Base-by-base conservation (phyloP, 2,888 invertebrate species). In the Theodoxus fluviatilis region DNA sequence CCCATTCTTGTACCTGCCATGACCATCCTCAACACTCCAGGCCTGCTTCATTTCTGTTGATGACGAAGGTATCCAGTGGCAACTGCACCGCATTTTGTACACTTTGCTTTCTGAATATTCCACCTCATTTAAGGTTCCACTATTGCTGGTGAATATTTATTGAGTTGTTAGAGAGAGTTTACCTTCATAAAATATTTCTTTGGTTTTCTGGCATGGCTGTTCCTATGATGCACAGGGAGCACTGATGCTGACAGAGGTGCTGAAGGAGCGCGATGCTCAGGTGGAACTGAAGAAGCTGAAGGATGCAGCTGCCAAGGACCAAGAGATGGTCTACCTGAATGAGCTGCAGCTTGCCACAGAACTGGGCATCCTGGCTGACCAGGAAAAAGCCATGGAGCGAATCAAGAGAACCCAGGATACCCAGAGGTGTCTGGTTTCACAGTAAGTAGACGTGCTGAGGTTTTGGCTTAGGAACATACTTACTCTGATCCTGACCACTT, bases 191-290 rank as follows among this genome's bases (percentile, higher is more conserved):
- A n/a, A n/a, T n/a, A n/a, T n/a, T n/a, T n/a, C n/a, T n/a, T n/a
- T n/a, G n/a, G n/a, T n/a, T n/a, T n/a, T n/a, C n/a, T n/a, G n/a
- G n/a, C n/a, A n/a, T n/a, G n/a, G n/a, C n/a, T n/a, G n/a, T n/a
- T n/a, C n/a, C n/a, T n/a, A n/a, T n/a, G n/a, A 25, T 55, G 74
- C 55, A 4, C 78, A 87, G 87, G 83, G 86, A 79, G 87, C 87
- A 3, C 75, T 87, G 67, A 76, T 81, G 76, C 75, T 86, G 68
- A 83, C 86, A 3, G 87, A 87, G 74, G 86, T 87, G 4, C 76
- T 87, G 69, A 87, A 87, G 73, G 87, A 87, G 73, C 79, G 87
- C 28, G 87, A 87, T 52, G 87, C 87, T 37, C 87, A 87, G 74
- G 59, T 87, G 6, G 87, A 87, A 71, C 77, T 87, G 64, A 86